Conservation (phyloP, 2,797 vertebrate genomes). For the Amazonetta brasiliensis region DNA sequence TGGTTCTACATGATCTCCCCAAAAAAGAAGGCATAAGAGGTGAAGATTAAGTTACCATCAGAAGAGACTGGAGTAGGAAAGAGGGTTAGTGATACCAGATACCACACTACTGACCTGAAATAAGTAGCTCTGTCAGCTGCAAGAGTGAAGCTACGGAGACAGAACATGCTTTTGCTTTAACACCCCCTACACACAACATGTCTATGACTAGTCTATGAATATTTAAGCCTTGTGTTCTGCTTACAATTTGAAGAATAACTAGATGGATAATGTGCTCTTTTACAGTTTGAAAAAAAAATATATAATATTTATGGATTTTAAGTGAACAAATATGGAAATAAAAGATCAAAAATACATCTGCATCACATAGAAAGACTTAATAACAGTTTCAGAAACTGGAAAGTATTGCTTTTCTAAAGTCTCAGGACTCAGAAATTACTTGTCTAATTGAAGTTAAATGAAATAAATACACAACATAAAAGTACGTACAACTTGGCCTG, state of each 20-base stretch:
- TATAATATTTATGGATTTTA: neutral
- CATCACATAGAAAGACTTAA: neutral
- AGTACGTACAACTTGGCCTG: neutral
- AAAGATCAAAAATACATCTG: neutral
- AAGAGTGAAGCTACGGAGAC: neutral
- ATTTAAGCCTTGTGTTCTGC: neutral
- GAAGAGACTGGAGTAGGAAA: neutral
- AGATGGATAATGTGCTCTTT: neutral
- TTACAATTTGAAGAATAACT: neutral
- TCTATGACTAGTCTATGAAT: neutral
- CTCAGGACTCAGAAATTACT: neutral
- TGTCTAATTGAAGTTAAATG: neutral
- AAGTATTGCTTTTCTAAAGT: neutral
- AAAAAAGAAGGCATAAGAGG: neutral
- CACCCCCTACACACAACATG: slow-evolving; percentile 7
- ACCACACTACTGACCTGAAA: slow-evolving; percentile 13
- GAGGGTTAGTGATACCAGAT: slow-evolving; percentile 40
- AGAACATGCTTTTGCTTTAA: slow-evolving; percentile 38
- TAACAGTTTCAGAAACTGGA: neutral
- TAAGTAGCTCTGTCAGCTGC: slow-evolving; percentile 56
- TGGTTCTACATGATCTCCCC: neutral
- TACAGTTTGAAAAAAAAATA: neutral
- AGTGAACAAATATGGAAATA: neutral
- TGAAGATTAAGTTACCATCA: neutral
- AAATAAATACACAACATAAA: neutral